Percentiles rank a stretch among this genome's conserved stretches.
Conservation (phyloP, 2,113 vertebrate genomes). For the Gymnogyps californianus region DNA sequence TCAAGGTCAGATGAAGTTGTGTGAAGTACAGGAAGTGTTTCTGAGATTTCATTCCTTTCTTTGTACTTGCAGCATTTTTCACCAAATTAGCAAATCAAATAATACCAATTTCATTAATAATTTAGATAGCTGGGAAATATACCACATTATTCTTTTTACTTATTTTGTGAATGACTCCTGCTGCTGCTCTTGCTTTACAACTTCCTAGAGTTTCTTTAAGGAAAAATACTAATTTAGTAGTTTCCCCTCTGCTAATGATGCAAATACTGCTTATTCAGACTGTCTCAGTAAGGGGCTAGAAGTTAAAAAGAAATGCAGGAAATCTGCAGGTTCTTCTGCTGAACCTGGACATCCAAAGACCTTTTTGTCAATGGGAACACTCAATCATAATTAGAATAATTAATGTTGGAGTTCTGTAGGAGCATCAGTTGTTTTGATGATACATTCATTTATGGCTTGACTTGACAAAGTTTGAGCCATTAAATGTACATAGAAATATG, state of each 20-base stretch:
- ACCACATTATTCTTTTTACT: neutral
- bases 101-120: neutral
- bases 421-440: neutral
- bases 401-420: neutral
- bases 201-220: neutral
- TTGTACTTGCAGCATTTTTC: neutral
- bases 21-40: neutral
- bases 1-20: conserved; percentile 29
- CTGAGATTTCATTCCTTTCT: neutral
- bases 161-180: neutral
- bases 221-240: neutral
- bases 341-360: neutral
- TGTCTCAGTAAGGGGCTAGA: neutral
- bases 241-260: neutral
- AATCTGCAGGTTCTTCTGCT: neutral
- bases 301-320: neutral
- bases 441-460: neutral
- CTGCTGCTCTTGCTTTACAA: neutral
- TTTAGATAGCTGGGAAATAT: neutral
- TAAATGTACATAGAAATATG: too few species aligned
- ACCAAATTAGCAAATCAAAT: neutral
- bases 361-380: neutral
- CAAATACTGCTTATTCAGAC: neutral
- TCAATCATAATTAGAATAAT: neutral
- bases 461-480: neutral